phyloP scores from a whole-genome alignment of 2,113 vertebrate genomes.

The Pseudopodoces humilis region DNA sequence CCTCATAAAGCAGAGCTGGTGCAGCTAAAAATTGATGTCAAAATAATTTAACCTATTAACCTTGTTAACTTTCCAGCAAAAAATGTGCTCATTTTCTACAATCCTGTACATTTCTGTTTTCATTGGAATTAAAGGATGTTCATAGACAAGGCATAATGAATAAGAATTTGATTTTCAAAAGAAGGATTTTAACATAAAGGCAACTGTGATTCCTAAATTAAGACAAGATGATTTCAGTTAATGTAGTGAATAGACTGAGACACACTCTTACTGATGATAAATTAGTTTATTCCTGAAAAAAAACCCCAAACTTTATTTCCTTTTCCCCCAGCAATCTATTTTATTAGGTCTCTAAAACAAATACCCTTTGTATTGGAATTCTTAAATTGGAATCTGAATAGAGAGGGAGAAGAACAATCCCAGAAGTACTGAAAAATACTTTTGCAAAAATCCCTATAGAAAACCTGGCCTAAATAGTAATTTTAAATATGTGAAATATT shows the following conservation, averaged over 20 bases:
- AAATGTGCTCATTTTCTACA: neutral
- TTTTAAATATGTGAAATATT: constrained; percentile 11
- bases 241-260: neutral
- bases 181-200: neutral
- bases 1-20: neutral
- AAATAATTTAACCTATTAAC: neutral
- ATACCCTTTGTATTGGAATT: neutral
- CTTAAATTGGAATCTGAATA: neutral
- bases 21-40: neutral
- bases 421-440: neutral
- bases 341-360: neutral
- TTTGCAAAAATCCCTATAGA: neutral
- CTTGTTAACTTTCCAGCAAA: neutral
- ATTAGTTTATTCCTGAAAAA: neutral
- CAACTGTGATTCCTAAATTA: neutral
- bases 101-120: neutral
- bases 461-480: neutral
- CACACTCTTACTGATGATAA: neutral
- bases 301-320: accelerated
- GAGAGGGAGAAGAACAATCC: neutral
- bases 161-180: neutral
- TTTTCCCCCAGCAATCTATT: neutral
- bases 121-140: neutral
- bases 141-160: neutral
- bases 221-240: neutral